phyloP scores from a whole-genome alignment of 1,140 invertebrate genomes.

The Drusus annulatus region DNA sequence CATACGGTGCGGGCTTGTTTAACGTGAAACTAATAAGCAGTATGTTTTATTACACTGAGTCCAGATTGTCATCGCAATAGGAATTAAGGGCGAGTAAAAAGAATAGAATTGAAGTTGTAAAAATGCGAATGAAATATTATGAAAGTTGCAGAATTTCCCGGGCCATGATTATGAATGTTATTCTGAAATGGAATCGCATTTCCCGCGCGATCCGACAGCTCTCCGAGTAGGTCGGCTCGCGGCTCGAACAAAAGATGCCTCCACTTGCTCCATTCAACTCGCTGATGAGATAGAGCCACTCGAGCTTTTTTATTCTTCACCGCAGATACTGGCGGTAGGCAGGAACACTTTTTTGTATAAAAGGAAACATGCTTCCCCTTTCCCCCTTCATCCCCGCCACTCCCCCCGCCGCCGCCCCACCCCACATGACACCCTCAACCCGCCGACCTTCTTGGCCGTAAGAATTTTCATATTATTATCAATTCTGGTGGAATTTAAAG shows the following conservation, averaged over 20 bases:
- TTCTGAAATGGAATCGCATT: conserved; percentile 40
- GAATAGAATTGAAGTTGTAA: too few relatives aligned
- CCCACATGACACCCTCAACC: background rate
- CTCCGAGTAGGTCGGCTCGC: conserved; percentile 48
- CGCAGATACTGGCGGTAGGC: conserved; percentile 45
- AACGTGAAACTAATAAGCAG: too few relatives aligned
- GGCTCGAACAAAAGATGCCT: conserved; percentile 48
- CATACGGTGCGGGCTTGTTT: too few relatives aligned
- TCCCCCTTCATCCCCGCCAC: background rate
- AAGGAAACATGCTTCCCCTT: conserved; percentile 44
- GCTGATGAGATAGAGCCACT: conserved; percentile 52
- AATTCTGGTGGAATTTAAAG: conserved; percentile 47
- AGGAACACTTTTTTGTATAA: conserved; percentile 49
- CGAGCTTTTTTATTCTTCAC: conserved; percentile 50
- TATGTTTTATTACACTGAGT: too few relatives aligned
- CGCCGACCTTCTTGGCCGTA: conserved; percentile 42
- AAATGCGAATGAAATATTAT: background rate
- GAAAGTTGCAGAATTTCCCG: background rate
- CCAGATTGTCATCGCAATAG: too few relatives aligned
- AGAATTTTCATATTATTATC: conserved; percentile 48
- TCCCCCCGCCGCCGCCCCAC: background rate
- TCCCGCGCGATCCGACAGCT: conserved; percentile 35
- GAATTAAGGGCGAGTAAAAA: too few relatives aligned
- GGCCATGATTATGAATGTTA: conserved; percentile 9
- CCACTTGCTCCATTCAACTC: conserved; percentile 49